Conservation (phyloP, 2,888 invertebrate genomes). For the Cephalotes varians region DNA sequence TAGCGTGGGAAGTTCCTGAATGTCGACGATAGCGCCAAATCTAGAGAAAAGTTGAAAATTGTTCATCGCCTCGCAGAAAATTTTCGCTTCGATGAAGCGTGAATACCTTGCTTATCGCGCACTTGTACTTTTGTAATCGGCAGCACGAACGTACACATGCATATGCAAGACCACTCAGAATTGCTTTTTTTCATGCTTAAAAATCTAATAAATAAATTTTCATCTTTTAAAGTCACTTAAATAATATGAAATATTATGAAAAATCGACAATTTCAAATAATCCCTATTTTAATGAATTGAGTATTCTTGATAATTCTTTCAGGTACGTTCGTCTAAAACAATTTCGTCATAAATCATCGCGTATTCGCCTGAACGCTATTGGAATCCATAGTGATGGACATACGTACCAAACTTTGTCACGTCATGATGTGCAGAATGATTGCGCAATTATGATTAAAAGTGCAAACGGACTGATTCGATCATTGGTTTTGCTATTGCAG, state of each 20-base stretch:
- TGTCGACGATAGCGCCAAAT: constrained; percentile 13
- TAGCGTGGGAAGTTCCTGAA: neutral
- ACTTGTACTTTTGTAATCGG: constrained; percentile 32
- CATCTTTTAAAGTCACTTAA: neutral
- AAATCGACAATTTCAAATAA: neutral
- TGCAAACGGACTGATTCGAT: constrained; percentile 36
- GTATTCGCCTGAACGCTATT: neutral
- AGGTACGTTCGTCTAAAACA: neutral
- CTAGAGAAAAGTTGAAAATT: constrained; percentile 43
- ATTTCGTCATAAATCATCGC: constrained; percentile 10
- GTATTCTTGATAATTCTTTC: neutral
- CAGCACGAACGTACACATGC: neutral
- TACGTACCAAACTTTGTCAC: constrained; percentile 24
- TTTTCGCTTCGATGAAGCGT: constrained; percentile 51
- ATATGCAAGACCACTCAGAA: neutral
- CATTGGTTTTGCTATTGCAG: constrained; percentile 29
- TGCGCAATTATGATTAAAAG: constrained; percentile 58
- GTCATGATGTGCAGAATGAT: constrained; percentile 49
- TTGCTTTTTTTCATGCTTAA: neutral
- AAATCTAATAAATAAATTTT: neutral
- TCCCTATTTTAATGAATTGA: neutral
- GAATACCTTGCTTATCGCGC: constrained; percentile 36
- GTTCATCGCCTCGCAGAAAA: constrained; percentile 26
- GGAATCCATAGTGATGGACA: constrained; percentile 14
- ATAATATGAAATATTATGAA: neutral